A percentile compares a stretch with the other conserved stretches of the same genome.
phyloP scores from a whole-genome alignment of 1,140 invertebrate species.

The Brachionus paranguensis region DNA sequence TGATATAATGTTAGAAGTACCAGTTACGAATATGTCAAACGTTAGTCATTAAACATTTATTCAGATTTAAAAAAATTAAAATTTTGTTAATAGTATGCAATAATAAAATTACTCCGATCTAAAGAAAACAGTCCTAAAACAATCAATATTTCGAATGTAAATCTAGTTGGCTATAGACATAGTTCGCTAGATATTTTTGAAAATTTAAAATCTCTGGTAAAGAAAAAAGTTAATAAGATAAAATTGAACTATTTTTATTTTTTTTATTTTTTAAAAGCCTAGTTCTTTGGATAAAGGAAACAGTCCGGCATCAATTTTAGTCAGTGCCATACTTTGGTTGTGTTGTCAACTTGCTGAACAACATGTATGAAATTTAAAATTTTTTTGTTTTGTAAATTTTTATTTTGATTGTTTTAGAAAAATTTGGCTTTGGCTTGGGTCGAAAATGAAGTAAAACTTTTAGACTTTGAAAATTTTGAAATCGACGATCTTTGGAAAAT shows the following conservation, averaged over 20 bases:
- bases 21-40: background rate
- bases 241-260: background rate
- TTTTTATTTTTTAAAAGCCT: background rate
- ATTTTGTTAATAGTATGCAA: background rate
- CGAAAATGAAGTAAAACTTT: background rate
- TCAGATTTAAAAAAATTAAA: background rate
- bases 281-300: background rate
- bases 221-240: background rate
- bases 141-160: background rate
- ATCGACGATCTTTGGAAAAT: slow-evolving; percentile 20
- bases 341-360: slow-evolving; percentile 22
- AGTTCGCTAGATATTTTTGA: background rate
- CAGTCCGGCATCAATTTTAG: background rate
- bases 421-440: background rate
- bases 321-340: background rate
- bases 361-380: background rate
- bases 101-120: background rate
- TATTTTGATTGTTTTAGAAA: background rate
- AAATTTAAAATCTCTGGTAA: background rate
- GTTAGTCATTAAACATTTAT: background rate
- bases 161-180: background rate
- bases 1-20: slow-evolving; percentile 9
- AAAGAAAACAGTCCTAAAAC: slow-evolving; percentile 6
- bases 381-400: background rate
- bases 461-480: slow-evolving; percentile 20